These are phyloP conservation scores for Callyntrura guangdongensis DNA, from an alignment of 2,888 invertebrate species.

Conservation along the genomic window DNA sequence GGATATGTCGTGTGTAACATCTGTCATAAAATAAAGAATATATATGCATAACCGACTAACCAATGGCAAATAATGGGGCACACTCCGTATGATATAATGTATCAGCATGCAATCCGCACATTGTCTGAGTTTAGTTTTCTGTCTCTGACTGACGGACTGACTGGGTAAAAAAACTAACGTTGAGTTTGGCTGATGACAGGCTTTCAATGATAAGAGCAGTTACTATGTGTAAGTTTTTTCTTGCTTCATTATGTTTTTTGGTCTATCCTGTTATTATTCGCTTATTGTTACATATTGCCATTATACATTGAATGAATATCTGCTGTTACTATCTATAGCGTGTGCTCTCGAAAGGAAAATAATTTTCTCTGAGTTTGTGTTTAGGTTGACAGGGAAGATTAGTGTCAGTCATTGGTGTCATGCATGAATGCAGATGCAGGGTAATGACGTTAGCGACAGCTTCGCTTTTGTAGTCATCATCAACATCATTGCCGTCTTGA, in stretches of 20 bases:
- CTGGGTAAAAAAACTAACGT: conserved; percentile 55
- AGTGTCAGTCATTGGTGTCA: conserved; percentile 62
- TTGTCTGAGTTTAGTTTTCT: conserved; percentile 78
- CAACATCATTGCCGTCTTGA: conserved; percentile 28
- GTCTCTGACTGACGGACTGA: conserved; percentile 68
- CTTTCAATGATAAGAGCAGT: conserved; percentile 65
- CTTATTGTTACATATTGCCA: neutral
- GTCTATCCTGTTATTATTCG: neutral
- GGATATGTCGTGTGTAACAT: neutral
- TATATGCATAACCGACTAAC: too few relatives aligned
- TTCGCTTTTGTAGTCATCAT: conserved; percentile 27
- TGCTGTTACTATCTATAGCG: conserved; percentile 20
- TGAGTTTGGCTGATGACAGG: conserved; percentile 57
- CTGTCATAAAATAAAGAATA: conserved; percentile 22
- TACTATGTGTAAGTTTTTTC: conserved; percentile 36
- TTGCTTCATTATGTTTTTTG: conserved; percentile 2
- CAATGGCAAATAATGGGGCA: neutral
- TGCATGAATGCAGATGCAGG: conserved; percentile 64
- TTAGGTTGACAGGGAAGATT: conserved; percentile 54
- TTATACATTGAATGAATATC: conserved; percentile 51
- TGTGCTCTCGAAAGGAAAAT: conserved; percentile 17
- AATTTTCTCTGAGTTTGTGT: conserved; percentile 19
- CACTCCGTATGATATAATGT: conserved; percentile 16
- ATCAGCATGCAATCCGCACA: conserved; percentile 83
- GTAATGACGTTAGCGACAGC: conserved; percentile 14